Base-by-base conservation (phyloP, 2,113 vertebrate genomes). In the Pluvianellus socialis region DNA sequence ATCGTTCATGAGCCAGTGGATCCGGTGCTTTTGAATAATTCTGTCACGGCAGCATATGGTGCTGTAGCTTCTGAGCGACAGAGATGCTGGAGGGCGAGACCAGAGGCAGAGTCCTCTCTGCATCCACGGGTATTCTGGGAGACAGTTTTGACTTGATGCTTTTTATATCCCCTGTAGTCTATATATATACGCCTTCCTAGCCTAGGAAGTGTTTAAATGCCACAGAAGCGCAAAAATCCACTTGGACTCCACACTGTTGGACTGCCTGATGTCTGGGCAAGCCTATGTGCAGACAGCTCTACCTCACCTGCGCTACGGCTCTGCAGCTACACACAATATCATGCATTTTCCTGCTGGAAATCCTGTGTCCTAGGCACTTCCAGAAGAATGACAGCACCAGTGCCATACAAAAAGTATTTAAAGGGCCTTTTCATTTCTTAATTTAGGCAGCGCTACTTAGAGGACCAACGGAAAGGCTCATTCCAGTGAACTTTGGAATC, bases 341-440 rank as follows among this genome's bases (percentile, higher is more conserved):
- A 0, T 2, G 23, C 0, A 0, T 2, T 35, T 38, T 44, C 67
- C 6, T 2, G 33, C 4, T 44, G 58, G 59, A 27, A 73, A 70
- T 7, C 45, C 40, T 47, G 5, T 1, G 5, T 23, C 59, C 68
- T 5, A 1, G 17, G 14, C 76, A 40, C n/a, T 45, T 38, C 14
- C 5, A 65, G 53, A 42, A 88, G 8, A 79, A 65, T 33, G 62
- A 59, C 73, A 87, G 66, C 91, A 81, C n/a, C 89, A 84, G 26
- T 32, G 63, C 50, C 53, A 32, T 3, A 17, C 14, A 74, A 6
- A 58, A 55, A 33, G 6, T 30, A 79, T 61, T 59, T 59, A 35
- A 84, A 79, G 35, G 35, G 30, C 44, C 18, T 79, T 79, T 90
- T 52, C 35, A 56, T 72, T 42, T 53, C 88, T 89, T 85, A 90